Percentiles rank a stretch among this genome's conserved stretches.
Evolutionary conservation across 1,140 invertebrate genomes (phyloP).

Genomic region (Catajapyx aquilonaris): DNA sequence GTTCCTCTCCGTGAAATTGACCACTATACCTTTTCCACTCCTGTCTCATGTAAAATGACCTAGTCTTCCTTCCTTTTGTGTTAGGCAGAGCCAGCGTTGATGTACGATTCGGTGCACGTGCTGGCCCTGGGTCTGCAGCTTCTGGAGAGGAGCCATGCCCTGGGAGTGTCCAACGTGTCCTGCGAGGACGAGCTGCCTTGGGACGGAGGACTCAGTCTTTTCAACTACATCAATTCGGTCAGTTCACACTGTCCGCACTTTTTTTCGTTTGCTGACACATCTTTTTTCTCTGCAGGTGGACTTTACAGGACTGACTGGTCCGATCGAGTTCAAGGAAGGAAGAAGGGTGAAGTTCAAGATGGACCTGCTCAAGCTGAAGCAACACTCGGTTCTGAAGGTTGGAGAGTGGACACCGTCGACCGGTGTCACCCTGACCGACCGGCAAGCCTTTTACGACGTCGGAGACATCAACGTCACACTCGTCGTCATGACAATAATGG

Average conservation of each 20-base stretch:
- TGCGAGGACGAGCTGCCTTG: conserved; percentile 49
- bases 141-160: conserved; percentile 36
- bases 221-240: conserved; percentile 59
- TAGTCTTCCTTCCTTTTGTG: conserved; percentile 12
- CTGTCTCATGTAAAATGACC: no score
- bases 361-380: conserved; percentile 52
- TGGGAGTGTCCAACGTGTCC: conserved; percentile 40
- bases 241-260: conserved; percentile 16
- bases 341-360: conserved; percentile 47
- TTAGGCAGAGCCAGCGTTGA: conserved; percentile 53
- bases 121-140: conserved; percentile 47
- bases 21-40: no score
- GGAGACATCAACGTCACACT: no score
- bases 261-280: conserved; percentile 4
- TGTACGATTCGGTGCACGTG: conserved; percentile 56
- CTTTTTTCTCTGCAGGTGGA: conserved; percentile 33
- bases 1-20: no score
- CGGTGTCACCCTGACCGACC: conserved; percentile 20
- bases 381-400: conserved; percentile 43
- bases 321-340: conserved; percentile 55
- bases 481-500: no score
- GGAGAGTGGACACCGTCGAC: conserved; percentile 21
- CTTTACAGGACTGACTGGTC: conserved; percentile 49
- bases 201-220: conserved; percentile 53
- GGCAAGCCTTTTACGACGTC: conserved; percentile 17